phyloP scores from a whole-genome alignment of 1,140 invertebrate species.

The Aphelinus certus region DNA sequence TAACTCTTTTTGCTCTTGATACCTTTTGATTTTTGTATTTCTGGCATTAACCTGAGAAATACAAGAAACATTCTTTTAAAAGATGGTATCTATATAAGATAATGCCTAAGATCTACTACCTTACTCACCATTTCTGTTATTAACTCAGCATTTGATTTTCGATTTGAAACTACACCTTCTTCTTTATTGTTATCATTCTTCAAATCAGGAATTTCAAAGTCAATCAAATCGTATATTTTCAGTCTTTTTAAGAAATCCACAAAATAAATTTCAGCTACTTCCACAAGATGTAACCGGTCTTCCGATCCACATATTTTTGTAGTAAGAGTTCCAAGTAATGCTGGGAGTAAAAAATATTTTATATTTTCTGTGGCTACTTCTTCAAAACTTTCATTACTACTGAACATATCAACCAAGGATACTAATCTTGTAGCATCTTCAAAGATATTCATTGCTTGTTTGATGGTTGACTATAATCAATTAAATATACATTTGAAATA shows the following conservation, averaged over 20 bases:
- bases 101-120: not conserved
- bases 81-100: not conserved
- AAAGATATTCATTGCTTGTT: conserved; percentile 75
- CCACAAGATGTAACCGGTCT: conserved; percentile 74
- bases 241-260: conserved; percentile 84
- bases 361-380: conserved; percentile 87
- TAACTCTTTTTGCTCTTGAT: conserved; percentile 82
- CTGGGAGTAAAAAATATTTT: conserved; percentile 85
- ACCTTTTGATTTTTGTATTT: conserved; percentile 82
- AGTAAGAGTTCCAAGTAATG: conserved; percentile 79
- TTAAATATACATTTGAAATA: conserved; percentile 29
- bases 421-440: conserved; percentile 83
- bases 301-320: conserved; percentile 72
- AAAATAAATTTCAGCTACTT: conserved; percentile 84
- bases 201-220: conserved; percentile 67
- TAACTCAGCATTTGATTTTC: conserved; percentile 53
- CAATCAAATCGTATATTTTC: conserved; percentile 79
- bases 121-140: conserved; percentile 54
- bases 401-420: conserved; percentile 83
- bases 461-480: conserved; percentile 71
- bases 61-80: conserved; percentile 2
- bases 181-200: conserved; percentile 45
- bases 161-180: conserved; percentile 28
- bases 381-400: conserved; percentile 86
- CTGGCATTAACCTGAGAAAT: conserved; percentile 65